phyloP scores from a whole-genome alignment of 2,113 vertebrate species.

The Ptilonorhynchus violaceus region DNA sequence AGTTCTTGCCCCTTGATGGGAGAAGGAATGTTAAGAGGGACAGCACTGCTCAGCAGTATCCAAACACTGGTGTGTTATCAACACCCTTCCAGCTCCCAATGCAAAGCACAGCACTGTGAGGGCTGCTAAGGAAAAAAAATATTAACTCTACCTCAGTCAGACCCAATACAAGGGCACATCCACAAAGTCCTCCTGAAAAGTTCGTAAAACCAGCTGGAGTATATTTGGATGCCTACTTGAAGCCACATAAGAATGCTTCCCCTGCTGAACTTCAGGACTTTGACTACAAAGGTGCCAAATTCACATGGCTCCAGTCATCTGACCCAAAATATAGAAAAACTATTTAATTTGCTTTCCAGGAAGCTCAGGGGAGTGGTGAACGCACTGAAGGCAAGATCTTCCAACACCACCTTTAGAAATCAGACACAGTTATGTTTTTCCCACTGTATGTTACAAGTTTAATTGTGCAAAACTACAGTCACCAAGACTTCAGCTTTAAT shows the following conservation, averaged over 20 bases:
- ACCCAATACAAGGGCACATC: not conserved
- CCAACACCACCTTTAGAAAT: not conserved
- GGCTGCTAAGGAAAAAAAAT: too few species aligned
- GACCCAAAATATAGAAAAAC: not conserved
- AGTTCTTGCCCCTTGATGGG: too few species aligned
- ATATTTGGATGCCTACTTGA: not conserved
- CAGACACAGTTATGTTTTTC: not conserved
- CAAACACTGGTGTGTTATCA: too few species aligned
- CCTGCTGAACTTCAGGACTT: not conserved
- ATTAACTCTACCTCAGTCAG: too few species aligned
- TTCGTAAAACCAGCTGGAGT: not conserved
- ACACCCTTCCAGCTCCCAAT: too few species aligned
- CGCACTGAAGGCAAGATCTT: not conserved
- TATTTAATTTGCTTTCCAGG: not conserved
- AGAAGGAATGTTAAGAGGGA: too few species aligned
- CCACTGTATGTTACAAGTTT: not conserved
- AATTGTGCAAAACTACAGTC: conserved; percentile 24
- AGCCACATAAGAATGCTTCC: not conserved
- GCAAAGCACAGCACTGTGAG: too few species aligned
- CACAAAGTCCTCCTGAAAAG: not conserved
- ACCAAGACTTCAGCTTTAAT: not conserved
- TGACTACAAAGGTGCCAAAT: not conserved
- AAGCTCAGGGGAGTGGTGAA: not conserved
- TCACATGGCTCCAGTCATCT: not conserved
- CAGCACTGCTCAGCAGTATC: too few species aligned